Conservation (phyloP, 2,888 invertebrate genomes). For the Bedellia somnulentella region DNA sequence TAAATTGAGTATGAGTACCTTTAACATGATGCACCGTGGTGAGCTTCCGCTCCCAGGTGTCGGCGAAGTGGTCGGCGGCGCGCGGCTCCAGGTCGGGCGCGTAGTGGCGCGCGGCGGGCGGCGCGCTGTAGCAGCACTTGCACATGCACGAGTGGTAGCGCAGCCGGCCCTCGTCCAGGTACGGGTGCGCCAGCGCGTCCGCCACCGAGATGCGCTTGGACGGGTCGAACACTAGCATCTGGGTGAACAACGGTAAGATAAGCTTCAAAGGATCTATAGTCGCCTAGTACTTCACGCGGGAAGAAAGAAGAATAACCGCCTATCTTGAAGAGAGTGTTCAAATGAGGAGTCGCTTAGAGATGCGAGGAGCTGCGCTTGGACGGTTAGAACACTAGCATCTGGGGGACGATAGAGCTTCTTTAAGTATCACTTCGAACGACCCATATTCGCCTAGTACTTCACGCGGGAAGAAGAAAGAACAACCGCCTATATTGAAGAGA, state of each 20-base stretch:
- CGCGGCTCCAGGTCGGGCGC: conserved; percentile 90
- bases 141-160: conserved; percentile 99
- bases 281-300: too few species aligned
- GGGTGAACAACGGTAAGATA: conserved; percentile 47
- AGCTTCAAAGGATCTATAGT: not conserved
- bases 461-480: too few species aligned
- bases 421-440: too few species aligned
- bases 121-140: conserved; percentile 83
- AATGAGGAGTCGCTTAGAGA: too few species aligned
- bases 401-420: too few species aligned
- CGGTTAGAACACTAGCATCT: too few species aligned
- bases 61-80: conserved; percentile 90
- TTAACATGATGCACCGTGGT: conserved; percentile 92
- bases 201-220: conserved; percentile 93
- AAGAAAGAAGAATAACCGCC: too few species aligned
- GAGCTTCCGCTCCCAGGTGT: conserved; percentile 95
- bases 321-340: too few species aligned
- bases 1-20: too few species aligned
- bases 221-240: conserved; percentile 98
- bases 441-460: too few species aligned
- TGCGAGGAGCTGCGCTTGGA: too few species aligned
- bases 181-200: conserved; percentile 95
- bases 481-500: too few species aligned
- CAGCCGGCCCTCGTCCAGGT: conserved; percentile 95
- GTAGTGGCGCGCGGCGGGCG: conserved; percentile 73